Evolutionary conservation across 1,140 invertebrate genomes (phyloP), one percentile per base, ranked within the genome.

Genomic region (Mylabris phalerata): DNA sequence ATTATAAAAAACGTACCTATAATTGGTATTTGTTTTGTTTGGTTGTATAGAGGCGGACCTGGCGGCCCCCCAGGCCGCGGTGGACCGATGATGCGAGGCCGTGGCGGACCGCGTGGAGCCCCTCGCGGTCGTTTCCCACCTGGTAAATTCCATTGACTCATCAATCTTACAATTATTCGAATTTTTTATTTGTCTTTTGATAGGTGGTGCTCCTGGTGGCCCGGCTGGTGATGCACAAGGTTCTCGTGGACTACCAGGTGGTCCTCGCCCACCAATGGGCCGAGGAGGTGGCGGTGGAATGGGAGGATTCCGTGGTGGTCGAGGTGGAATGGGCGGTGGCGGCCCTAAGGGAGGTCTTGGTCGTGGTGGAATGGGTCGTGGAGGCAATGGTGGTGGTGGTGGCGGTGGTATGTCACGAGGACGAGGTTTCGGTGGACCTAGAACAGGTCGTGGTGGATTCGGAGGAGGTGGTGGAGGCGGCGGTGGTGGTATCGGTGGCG

Each of bases 81-180:
- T 9, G 62, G 62, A 27, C 62, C 62, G n/a, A 59, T 60, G 58
- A 63, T 63, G 61, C 38, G 60, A 25, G 64, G 64, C 7, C 61
- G 64, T 9, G 61, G 64, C 3, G 64, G 64, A 6, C 61, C 55
- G 13, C 61, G 59, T 52, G 62, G 62, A 25, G 61, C 61, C n/a
- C 62, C 59, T 3, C 52, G 62, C 44, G 62, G 62, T 6, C 40
- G 59, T 41, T 63, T 63, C 26, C 61, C 61, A 48, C 57, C 57
- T 41, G 61, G 61, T 44, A 60, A 38, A 39, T 10, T 38, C 13
- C 11, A 10, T 13, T 9, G 0, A 49, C 7, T 6, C 7, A 13
- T 50, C 0, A 19, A 2, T 1, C 19, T 19, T 10, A 7, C 19
- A 50, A 39, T 32, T 50, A 7, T 11, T 10, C 9, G 2, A 40